Conservation (phyloP, 2,797 vertebrate species). For the Siniperca obscura region DNA sequence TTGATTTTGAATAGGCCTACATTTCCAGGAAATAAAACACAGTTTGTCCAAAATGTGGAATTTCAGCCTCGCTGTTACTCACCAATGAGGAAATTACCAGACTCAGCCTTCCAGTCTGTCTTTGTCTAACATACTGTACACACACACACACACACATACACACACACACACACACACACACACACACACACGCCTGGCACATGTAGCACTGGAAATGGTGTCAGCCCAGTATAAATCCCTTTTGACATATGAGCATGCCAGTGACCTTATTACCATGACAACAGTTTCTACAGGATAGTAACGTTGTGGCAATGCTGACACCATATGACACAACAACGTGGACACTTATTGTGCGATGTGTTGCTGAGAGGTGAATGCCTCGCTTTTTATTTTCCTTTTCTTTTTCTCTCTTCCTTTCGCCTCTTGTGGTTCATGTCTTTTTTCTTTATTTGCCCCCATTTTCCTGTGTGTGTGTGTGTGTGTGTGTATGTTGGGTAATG, state of each 20-base stretch:
- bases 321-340: constrained; percentile 77
- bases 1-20: not conserved
- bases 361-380: constrained; percentile 49
- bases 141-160: not conserved
- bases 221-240: constrained; percentile 82
- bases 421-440: constrained; percentile 16
- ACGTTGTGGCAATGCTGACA: constrained; percentile 76
- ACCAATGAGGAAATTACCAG: constrained; percentile 19
- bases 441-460: constrained; percentile 30
- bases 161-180: constrained; percentile 18
- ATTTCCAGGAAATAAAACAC: constrained; percentile 21
- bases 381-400: constrained; percentile 34
- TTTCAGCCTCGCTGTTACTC: constrained; percentile 26
- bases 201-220: constrained; percentile 77
- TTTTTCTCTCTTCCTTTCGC: constrained; percentile 1
- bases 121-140: constrained; percentile 44
- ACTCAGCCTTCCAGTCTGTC: constrained; percentile 34
- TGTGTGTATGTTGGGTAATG: constrained; percentile 33
- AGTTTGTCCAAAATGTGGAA: constrained; percentile 34
- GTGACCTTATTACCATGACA: constrained; percentile 86
- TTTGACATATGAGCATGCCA: constrained; percentile 82
- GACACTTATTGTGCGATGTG: constrained; percentile 51
- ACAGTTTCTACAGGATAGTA: constrained; percentile 75
- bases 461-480: constrained; percentile 13
- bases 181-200: constrained; percentile 62